Base-by-base conservation (phyloP, 1,140 invertebrate genomes). In the Drosophila bocqueti region DNA sequence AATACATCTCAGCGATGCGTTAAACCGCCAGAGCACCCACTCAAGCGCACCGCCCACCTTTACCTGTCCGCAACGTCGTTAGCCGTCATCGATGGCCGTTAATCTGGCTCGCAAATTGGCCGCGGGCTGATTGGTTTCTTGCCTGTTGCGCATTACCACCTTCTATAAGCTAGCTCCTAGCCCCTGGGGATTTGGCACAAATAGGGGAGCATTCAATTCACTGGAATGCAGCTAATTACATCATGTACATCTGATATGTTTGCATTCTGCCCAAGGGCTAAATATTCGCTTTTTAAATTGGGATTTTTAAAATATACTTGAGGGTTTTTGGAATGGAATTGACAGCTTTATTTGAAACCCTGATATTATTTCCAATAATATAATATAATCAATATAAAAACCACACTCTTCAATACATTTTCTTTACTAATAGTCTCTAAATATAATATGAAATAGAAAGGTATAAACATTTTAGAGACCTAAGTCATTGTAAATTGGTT, bases 81-180 rank as follows among this genome's bases (percentile, higher is more conserved):
- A 45, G 40, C 58, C 64, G 16, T 45, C 67, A 65, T 21, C 61
- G 21, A 10, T 47, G 66, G 61, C 38, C 66, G 49, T 68, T 71
- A 71, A 71, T 71, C 67, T 71, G 67, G 15, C 49, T 40, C 34
- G 64, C 67, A 71, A 68, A 68, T 71, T 71, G 64, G 64, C 67
- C 49, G 66, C 45, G 67, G 45, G 67, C 64, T 68, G 67, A 71
- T 71, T 71, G 67, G 49, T 68, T 71, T 71, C 64, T 68, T 68
- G 66, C 67, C 67, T 71, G 67, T 71, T 71, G 67, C 67, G 34
- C 50, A 55, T 43, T 46, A 34, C 67, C 40, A 69, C 64, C 67
- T 18, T 45, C 24, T 36, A 29, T n/a, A 9, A 8, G 15, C 34
- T 15, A 21, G 15, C 8, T 24, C 26, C 16, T 3, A 9, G 47